These are phyloP conservation scores for Lepus timidus DNA, from an alignment of 2,113 vertebrate species.

Conservation along the genomic window DNA sequence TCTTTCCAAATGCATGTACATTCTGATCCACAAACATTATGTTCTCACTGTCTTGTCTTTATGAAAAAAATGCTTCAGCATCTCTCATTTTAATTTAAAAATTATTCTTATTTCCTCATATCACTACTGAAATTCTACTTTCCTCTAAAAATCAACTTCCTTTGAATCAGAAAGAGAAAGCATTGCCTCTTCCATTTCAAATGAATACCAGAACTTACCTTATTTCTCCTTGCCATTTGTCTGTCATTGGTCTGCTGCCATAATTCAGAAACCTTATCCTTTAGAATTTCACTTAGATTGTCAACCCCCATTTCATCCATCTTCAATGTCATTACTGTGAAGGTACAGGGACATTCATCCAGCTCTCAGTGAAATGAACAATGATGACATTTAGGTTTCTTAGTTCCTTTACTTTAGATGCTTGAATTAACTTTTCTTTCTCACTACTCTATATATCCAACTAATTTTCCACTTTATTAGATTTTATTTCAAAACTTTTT, in stretches of 20 bases:
- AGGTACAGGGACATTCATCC: not conserved
- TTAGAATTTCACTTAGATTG: not conserved
- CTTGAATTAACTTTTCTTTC: not conserved
- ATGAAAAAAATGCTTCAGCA: not conserved
- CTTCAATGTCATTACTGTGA: not conserved
- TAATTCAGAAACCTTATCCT: not conserved
- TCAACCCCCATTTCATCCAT: not conserved
- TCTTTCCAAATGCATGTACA: not conserved
- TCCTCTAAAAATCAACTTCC: conserved; percentile 4
- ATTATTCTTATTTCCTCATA: not conserved
- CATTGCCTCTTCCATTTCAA: not conserved
- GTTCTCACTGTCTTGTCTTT: not conserved
- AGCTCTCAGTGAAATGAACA: not conserved
- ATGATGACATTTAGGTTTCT: not conserved
- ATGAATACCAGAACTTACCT: not conserved
- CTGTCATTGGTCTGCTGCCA: not conserved
- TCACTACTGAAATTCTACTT: not conserved
- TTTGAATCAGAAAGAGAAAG: not conserved
- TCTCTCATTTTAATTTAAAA: not conserved
- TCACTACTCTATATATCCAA: not conserved
- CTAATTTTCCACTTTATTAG: not conserved
- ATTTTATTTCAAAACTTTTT: not conserved
- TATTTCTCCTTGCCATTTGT: not conserved
- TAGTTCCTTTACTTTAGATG: not conserved
- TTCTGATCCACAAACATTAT: not conserved